Evolutionary conservation across 2,888 invertebrate genomes (phyloP), one percentile per base, ranked within the genome.

Genomic region (Rhynchonema sp.): DNA sequence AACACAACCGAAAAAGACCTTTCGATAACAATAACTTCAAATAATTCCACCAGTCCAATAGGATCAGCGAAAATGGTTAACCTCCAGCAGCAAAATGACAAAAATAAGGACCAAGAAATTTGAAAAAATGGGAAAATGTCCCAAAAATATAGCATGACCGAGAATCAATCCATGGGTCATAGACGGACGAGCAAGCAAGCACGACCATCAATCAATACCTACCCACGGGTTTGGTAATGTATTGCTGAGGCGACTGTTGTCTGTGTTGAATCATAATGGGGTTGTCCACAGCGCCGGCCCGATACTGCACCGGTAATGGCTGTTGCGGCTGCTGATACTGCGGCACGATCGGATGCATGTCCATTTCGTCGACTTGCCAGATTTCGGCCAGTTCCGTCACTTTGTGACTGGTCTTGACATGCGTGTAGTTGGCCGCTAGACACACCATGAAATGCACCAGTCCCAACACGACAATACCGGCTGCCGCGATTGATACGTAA

Each of bases 381-480:
- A 54, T 54, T 27, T 54, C 54, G 17, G 25, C 22, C 54, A 54
- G 23, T 27, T 54, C 9, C 26, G 28, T 27, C 17, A 25, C 2
- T 74, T 90, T 89, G 72, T 88, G 88, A 71, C 90, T 89, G 70
- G 90, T 91, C 61, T 89, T 80, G 68, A 92, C 90, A 70, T 91
- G 91, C 13, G 91, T 90, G 72, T 91, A 92, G 73, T 92, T 92
- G 0, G 92, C 90, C 0, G 91, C 83, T 61, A 92, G 78, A 73
- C 91, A 91, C 86, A 91, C 90, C 67, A 92, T 76, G 73, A 90
- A 92, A 72, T 92, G 89, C 26, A 89, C 72, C 79, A 72, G 62
- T 2, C 71, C 71, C 1, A 69, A 56, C 30, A 59, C 3, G 22
- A 68, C 59, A 27, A 68, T 59, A 13, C 60, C 26, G 1, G 60